phyloP scores from a whole-genome alignment of 2,797 vertebrate genomes.

The Simalia tracyae region DNA sequence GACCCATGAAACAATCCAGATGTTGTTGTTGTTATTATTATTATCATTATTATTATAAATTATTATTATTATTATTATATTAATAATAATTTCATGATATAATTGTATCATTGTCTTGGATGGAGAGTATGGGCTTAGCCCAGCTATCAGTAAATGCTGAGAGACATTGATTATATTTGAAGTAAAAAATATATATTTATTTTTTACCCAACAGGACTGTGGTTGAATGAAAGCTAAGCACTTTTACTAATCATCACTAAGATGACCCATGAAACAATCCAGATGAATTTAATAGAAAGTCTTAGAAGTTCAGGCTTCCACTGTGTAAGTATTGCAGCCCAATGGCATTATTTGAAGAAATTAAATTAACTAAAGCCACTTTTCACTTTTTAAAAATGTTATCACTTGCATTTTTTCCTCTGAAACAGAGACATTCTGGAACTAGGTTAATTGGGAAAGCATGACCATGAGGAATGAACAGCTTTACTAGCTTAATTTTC shows the following conservation, averaged over 20 bases:
- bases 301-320: slow-evolving; percentile 12
- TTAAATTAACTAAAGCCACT: slow-evolving; percentile 22
- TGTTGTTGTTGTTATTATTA: too few species aligned
- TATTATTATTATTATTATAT: too few species aligned
- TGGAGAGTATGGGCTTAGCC: background rate
- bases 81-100: background rate
- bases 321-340: background rate
- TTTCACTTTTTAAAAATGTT: slow-evolving; percentile 15
- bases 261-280: background rate
- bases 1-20: background rate
- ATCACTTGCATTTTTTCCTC: background rate
- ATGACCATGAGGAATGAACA: slow-evolving; percentile 7
- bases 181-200: background rate
- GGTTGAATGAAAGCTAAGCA: background rate
- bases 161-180: background rate
- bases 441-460: slow-evolving; percentile 27
- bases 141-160: background rate
- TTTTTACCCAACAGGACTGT: background rate
- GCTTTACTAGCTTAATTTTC: slow-evolving; percentile 16
- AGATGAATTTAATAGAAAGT: slow-evolving; percentile 11
- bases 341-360: slow-evolving; percentile 29
- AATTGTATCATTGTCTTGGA: background rate
- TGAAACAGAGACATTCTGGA: slow-evolving; percentile 21
- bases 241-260: slow-evolving; percentile 2
- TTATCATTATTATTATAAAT: too few species aligned